Percentiles rank a stretch among this genome's conserved stretches.
Conservation (phyloP, 2,113 vertebrate species). For the Mesoclemmys tuberculata region DNA sequence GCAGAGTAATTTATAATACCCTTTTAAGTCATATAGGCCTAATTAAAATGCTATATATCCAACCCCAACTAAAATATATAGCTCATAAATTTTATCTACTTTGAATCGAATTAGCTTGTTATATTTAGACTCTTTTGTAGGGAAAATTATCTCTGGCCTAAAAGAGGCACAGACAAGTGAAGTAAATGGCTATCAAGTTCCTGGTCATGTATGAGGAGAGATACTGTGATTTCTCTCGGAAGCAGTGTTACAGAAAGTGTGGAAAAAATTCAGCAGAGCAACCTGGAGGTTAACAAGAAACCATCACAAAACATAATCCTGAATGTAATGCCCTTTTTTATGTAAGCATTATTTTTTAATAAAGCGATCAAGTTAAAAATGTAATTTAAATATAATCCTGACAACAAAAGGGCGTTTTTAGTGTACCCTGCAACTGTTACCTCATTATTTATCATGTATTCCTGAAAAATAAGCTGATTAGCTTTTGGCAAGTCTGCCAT, state of each 20-base stretch:
- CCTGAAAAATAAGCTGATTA: not conserved
- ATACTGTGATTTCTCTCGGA: not conserved
- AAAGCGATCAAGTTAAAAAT: not conserved
- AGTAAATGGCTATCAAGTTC: not conserved
- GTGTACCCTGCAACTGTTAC: not conserved
- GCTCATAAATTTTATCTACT: slow-evolving; percentile 9
- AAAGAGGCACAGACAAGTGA: not conserved
- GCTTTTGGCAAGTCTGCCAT: not conserved
- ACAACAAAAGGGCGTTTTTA: not conserved
- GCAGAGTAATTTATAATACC: slow-evolving; percentile 64
- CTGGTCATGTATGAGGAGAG: not conserved
- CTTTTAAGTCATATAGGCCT: slow-evolving; percentile 47
- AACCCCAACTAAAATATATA: slow-evolving; percentile 8
- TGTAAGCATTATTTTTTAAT: not conserved
- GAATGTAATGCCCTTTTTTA: not conserved
- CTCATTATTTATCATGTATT: not conserved
- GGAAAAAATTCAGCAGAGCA: not conserved
- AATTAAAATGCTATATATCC: slow-evolving; percentile 25
- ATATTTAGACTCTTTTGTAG: not conserved
- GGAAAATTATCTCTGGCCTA: not conserved
- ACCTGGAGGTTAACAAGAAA: not conserved
- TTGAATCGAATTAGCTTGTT: not conserved
- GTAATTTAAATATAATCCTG: not conserved
- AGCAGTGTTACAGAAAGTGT: not conserved
- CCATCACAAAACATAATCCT: not conserved